Evolutionary conservation across 1,140 invertebrate genomes (phyloP), one percentile per base, ranked within the genome.

Genomic region (Vanessa tameamea): DNA sequence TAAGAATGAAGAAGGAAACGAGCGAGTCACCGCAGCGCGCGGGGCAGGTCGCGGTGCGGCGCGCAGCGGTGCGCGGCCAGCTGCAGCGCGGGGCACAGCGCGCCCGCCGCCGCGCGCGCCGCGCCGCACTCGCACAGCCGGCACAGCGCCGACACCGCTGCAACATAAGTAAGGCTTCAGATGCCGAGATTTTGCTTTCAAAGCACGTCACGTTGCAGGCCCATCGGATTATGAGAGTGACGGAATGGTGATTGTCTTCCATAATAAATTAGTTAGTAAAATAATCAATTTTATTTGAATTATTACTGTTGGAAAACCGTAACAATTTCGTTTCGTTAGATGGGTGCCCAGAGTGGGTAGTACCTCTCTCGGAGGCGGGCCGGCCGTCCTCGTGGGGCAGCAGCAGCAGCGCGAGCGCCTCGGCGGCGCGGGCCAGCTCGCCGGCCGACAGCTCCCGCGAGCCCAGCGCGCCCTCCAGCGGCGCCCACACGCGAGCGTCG

Each of bases 71-170:
- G 87, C 59, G 78, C 82, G 5, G 86, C 87, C 2, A 88, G 81
- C 72, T 87, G 87, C 76, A 91, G 78, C 3, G 82, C 89, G 0
- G 87, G 83, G 8, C 80, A 77, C 20, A 91, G 73, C 55, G 89
- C 66, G 61, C 64, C 13, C 64, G 63, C 59, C 14, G 16, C 20
- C 50, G 13, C 68, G 6, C 37, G 43, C 61, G 72, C 59, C 50
- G 64, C 48, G 11, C 66, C 20, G 70, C 47, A 15, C 14, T 72
- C 59, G 57, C 79, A 81, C 73, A 87, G 65, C 23, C 78, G 48
- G 63, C 89, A 90, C 55, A 90, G 76, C 57, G 85, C 57, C 9
- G 85, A 85, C 69, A 90, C 87, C 53, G 89, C 89, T 91, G 77
- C 8, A 47, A 75, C 51, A 14, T 13, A 69, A 31, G 20, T 20